Evolutionary conservation across 2,113 vertebrate species (phyloP).

Genomic region (Bothrops jararaca): DNA sequence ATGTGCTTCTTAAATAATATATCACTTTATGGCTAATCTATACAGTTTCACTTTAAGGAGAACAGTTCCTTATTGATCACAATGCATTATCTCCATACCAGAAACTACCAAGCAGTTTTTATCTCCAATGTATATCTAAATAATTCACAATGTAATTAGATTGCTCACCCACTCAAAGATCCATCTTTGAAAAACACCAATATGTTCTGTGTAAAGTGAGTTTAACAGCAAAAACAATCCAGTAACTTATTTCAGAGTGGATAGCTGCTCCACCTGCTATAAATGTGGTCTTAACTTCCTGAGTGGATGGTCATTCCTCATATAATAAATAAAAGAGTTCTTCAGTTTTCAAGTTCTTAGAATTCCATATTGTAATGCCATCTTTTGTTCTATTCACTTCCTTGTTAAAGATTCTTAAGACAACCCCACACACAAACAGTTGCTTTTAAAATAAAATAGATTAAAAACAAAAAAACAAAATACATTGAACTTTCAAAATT

Average conservation of each 20-base stretch:
- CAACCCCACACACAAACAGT: not conserved
- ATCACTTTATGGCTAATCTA: conserved; percentile 60
- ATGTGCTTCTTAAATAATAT: conserved; percentile 72
- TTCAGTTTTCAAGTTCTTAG: not conserved
- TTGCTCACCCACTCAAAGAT: conserved; percentile 54
- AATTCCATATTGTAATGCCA: not conserved
- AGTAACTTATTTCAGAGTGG: not conserved
- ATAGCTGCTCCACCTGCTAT: not conserved
- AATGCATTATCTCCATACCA: conserved; percentile 70
- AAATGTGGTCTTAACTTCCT: not conserved
- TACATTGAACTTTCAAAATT: not conserved
- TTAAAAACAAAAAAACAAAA: not conserved
- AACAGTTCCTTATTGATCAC: conserved; percentile 71
- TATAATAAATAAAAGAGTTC: not conserved
- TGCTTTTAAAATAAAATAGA: not conserved
- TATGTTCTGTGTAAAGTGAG: not conserved
- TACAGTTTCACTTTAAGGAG: conserved; percentile 62
- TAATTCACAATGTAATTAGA: conserved; percentile 73
- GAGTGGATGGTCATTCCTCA: not conserved
- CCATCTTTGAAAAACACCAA: conserved; percentile 33
- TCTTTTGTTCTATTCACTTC: not conserved
- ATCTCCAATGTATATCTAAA: conserved; percentile 71
- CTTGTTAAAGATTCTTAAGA: not conserved
- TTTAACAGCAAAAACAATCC: not conserved
- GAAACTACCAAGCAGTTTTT: conserved; percentile 68